These are phyloP conservation scores for Drosophila takahashii DNA, from an alignment of 1,140 invertebrate genomes.

Conservation along the genomic window DNA sequence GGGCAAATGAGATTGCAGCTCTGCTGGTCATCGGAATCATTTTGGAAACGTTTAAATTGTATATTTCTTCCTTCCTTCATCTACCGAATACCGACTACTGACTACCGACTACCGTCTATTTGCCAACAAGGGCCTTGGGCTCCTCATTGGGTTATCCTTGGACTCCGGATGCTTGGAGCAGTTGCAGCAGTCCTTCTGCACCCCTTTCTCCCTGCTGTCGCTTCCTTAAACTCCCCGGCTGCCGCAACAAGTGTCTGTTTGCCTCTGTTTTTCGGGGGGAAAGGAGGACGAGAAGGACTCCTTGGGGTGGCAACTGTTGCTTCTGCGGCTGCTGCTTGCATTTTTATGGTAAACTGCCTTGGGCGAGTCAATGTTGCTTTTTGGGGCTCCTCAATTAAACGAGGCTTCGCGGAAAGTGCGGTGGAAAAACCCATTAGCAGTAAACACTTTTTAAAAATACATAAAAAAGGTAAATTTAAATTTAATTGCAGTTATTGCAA, in stretches of 20 bases:
- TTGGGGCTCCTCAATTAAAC: constrained; percentile 35
- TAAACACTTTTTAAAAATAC: not conserved
- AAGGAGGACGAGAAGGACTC: not conserved
- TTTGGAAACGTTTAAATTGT: constrained; percentile 51
- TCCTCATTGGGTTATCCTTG: constrained; percentile 28
- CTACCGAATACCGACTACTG: not conserved
- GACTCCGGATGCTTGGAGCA: constrained; percentile 42
- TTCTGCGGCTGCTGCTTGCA: constrained; percentile 48
- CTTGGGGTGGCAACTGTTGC: constrained; percentile 29
- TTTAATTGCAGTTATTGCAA: not conserved
- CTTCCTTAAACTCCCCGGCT: constrained; percentile 14
- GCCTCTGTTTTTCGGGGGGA: constrained; percentile 1
- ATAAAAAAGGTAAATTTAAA: no score
- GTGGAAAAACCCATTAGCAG: constrained; percentile 26
- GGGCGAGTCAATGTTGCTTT: constrained; percentile 35
- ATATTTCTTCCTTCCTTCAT: constrained; percentile 33
- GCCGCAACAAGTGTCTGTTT: constrained; percentile 34
- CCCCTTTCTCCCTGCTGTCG: not conserved
- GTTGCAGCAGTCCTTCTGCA: constrained; percentile 28
- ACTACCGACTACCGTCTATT: constrained; percentile 15
- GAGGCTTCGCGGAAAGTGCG: not conserved
- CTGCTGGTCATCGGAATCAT: constrained; percentile 28
- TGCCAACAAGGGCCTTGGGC: constrained; percentile 14
- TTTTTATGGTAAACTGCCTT: constrained; percentile 46
- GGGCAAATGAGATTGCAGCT: constrained; percentile 41